phyloP scores from a whole-genome alignment of 2,888 invertebrate species.

The Eupithecia tripunctaria region DNA sequence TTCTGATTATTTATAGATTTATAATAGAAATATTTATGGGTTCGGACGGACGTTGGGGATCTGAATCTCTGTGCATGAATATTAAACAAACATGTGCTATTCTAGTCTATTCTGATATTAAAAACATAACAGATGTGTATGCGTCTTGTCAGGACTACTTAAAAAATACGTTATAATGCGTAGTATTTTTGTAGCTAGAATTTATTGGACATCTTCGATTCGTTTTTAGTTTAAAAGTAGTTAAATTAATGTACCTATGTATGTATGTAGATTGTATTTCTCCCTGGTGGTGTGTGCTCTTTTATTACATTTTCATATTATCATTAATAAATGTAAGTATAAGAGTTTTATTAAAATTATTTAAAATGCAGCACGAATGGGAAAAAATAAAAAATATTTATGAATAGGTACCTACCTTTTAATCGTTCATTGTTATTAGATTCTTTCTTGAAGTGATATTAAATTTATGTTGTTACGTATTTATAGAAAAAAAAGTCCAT shows the following conservation, averaged over 20 bases:
- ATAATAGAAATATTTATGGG: slow-evolving; percentile 42
- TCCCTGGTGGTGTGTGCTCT: not conserved
- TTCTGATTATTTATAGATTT: slow-evolving; percentile 38
- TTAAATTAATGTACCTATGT: not conserved
- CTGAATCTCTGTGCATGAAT: slow-evolving; percentile 50
- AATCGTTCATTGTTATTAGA: slow-evolving; percentile 34
- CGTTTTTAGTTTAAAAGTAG: not conserved
- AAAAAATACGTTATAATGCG: slow-evolving; percentile 7
- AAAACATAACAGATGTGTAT: slow-evolving; percentile 10
- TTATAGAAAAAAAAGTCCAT: slow-evolving; percentile 31
- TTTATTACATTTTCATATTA: not conserved
- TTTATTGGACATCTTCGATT: slow-evolving; percentile 4
- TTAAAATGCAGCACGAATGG: not conserved
- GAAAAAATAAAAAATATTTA: not conserved
- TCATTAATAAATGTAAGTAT: not conserved
- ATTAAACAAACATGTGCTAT: slow-evolving; percentile 44
- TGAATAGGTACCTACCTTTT: slow-evolving; percentile 12
- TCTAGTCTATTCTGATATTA: slow-evolving; percentile 51
- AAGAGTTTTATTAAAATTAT: not conserved
- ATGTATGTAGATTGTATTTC: slow-evolving; percentile 2
- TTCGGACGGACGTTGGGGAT: slow-evolving; percentile 42
- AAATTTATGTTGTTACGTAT: slow-evolving; percentile 50
- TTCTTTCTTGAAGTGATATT: slow-evolving; percentile 46
- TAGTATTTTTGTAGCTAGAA: slow-evolving; percentile 14
- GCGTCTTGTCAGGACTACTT: slow-evolving; percentile 7